These are phyloP conservation scores for Centroberyx gerrardi DNA, from an alignment of 2,797 vertebrate species.

Conservation along the genomic window DNA sequence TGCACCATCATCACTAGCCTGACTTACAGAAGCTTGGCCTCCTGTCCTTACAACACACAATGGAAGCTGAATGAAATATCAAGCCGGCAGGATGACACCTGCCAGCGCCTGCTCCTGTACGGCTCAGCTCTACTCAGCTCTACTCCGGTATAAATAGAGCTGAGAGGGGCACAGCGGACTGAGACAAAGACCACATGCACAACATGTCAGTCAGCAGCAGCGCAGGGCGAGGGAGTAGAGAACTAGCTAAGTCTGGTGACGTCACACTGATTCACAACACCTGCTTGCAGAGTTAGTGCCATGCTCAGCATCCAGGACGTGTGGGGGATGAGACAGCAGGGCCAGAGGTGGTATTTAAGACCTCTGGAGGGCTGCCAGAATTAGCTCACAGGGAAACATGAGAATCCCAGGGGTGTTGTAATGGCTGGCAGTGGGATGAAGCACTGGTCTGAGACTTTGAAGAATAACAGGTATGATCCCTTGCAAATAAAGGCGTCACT, in stretches of 20 bases:
- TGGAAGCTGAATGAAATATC: conserved; percentile 47
- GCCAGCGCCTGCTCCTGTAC: conserved; percentile 47
- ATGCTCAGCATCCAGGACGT: conserved; percentile 58
- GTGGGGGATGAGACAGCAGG: conserved; percentile 38
- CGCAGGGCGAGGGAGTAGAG: conserved; percentile 36
- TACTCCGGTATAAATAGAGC: conserved; percentile 68
- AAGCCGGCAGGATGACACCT: conserved; percentile 59
- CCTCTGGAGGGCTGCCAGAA: conserved; percentile 71
- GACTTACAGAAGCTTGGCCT: conserved; percentile 15
- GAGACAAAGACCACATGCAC: conserved; percentile 55
- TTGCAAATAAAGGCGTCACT: conserved; percentile 27
- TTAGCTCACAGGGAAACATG: conserved; percentile 78
- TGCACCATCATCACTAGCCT: conserved; percentile 19
- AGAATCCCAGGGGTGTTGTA: conserved; percentile 64
- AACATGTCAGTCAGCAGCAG: conserved; percentile 57
- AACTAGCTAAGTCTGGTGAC: conserved; percentile 66
- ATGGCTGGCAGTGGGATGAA: conserved; percentile 64
- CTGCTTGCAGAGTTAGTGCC: conserved; percentile 70
- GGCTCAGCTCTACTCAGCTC: conserved; percentile 50
- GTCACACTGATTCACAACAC: conserved; percentile 73
- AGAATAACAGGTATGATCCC: conserved; percentile 62
- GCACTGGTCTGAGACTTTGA: conserved; percentile 50
- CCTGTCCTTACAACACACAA: conserved; percentile 27
- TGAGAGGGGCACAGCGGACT: conserved; percentile 42
- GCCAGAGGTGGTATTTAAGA: conserved; percentile 74